Evolutionary conservation across 2,888 invertebrate species (phyloP), one percentile per base, ranked within the genome.

Genomic region (Imbricaverruca yamaguchii): DNA sequence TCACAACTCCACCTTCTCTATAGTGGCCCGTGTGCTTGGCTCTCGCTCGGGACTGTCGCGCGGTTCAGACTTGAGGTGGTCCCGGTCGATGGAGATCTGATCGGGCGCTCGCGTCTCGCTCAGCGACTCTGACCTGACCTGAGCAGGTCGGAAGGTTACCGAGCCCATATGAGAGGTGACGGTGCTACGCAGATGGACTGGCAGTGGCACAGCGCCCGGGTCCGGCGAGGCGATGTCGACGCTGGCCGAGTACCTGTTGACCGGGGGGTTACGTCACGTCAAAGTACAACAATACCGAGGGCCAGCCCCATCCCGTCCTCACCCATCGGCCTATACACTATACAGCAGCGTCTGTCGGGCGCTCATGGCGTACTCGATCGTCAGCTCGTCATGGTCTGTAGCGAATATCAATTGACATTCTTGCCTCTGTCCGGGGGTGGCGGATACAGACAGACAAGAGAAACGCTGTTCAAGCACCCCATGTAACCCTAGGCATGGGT

Each of bases 91-190:
- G 21, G 13, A 12, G 25, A 69, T 23, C 69, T 39, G 39, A 13
- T 10, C 25, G 39, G 69, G 69, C 12, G 15, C 39, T 8, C 15
- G 25, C 21, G 39, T 15, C 39, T 39, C 69, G 25, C 9, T 15
- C 12, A 69, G 69, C n/a, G 81, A 81, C 69, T 82, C 61, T 13
- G 84, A 83, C 67, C 84, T 74, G 56, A 84, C 82, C 80, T 84
- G 83, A 13, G 82, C 82, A 8, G 84, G 83, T 7, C 83, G 83
- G 81, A 84, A 84, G 18, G 82, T 61, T 53, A 84, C 84, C 39
- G 15, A 80, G 56, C 81, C 83, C 4, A 81, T 80, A 63, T 81
- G 82, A 81, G 81, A 81, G 82, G 81, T 69, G 79, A 83, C 83
- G 6, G 83, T 82, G 7, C 83, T 83, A 15, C 83, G 83, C 65